Evolutionary conservation across 2,113 vertebrate species (phyloP), one percentile per base, ranked within the genome.

Genomic region (Copsychus sechellarum): DNA sequence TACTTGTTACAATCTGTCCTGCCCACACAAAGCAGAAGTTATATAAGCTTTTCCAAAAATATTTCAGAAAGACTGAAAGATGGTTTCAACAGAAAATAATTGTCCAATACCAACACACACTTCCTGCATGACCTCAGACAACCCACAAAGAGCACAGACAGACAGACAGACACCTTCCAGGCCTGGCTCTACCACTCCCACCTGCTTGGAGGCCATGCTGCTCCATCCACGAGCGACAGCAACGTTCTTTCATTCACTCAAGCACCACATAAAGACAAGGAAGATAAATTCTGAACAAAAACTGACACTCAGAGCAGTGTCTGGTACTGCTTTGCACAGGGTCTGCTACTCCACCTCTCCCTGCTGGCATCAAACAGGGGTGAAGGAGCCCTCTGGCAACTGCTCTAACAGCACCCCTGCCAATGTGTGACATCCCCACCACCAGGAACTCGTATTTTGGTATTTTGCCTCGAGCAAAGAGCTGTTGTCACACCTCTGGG

Each of bases 1-100:
- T 29, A 50, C 66, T 71, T 1, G 0, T 38, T 66, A 53, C 72
- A 90, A 69, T 56, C 87, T 67, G 65, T 19, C 29, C 64, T 50
- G 76, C 88, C 81, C 80, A 92, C 86, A 80, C 60, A 65, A 50
- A 90, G 73, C 47, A 60, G 6, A 40, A 91, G 45, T 88, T 92
- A 90, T 0, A 8, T 31, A 93, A 90, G 54, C 67, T 90, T 77
- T 56, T 93, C 71, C 65, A 78, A 70, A 95, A 97, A 73, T 60
- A 88, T 12, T 93, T 83, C 72, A 50, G 80, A 79, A 88, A 83
- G 65, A 64, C 72, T 61, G 48, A 26, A 85, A 78, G 43, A n/a
- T 40, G 56, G 24, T 67, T 93, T 85, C 7, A 69, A 47, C 28
- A 77, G 47, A 80, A 93, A 90, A 64, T 54, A 80, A 78, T 19